Conservation (phyloP, 2,797 vertebrate genomes). For the Cheirogaleus major region DNA sequence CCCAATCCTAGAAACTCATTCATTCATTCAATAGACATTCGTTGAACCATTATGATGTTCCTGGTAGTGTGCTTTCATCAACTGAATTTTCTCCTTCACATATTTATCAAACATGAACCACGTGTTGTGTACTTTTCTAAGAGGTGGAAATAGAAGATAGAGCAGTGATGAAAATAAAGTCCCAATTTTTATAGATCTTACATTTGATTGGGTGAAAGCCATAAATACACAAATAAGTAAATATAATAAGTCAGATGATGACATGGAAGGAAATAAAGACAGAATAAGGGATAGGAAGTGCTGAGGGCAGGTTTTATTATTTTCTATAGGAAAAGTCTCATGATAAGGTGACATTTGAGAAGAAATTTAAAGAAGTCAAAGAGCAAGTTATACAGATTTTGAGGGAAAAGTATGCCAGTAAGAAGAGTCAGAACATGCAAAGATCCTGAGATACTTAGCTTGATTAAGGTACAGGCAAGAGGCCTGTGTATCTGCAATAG, state of each 20-base stretch:
- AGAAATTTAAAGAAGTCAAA: background rate
- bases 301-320: background rate
- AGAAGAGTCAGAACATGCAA: background rate
- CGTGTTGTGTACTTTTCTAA: background rate
- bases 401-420: no score
- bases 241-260: background rate
- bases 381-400: background rate
- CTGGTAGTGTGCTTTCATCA: background rate
- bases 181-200: background rate
- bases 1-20: background rate
- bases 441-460: background rate
- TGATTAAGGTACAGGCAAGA: background rate
- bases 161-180: background rate
- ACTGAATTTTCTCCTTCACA: background rate
- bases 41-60: background rate
- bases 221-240: background rate
- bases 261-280: background rate
- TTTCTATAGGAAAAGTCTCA: background rate
- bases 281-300: background rate
- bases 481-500: fast-evolving
- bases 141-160: background rate
- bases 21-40: background rate
- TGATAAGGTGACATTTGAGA: background rate
- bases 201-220: background rate
- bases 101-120: background rate